Evolutionary conservation across 2,113 vertebrate species (phyloP).

Genomic region (Sigmodon hispidus): DNA sequence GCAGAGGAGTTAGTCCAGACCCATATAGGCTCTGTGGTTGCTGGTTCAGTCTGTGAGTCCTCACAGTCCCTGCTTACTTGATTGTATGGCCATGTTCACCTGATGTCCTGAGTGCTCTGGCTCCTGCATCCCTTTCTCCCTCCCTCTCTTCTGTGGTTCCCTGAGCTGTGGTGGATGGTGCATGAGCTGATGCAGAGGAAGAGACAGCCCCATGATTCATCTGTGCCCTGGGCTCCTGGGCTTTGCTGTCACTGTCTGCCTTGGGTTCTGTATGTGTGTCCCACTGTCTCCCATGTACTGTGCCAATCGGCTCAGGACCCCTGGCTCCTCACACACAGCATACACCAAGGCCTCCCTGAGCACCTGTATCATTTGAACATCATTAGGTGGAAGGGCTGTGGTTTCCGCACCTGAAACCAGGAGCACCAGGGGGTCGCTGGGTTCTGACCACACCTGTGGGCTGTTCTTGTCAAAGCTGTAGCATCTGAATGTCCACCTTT

Average conservation of each 20-base stretch:
- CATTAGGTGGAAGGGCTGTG: fast-evolving
- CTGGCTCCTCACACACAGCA: neutral
- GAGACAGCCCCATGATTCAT: neutral
- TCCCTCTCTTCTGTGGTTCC: neutral
- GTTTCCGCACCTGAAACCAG: neutral
- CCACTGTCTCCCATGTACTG: too few species aligned
- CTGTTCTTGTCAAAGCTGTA: neutral
- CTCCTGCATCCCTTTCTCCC: neutral
- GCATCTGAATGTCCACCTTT: neutral
- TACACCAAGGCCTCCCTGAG: neutral
- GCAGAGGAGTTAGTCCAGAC: neutral
- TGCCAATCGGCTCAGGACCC: neutral
- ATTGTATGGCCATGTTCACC: fast-evolving
- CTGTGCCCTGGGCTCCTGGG: neutral
- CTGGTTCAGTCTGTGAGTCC: neutral
- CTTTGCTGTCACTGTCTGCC: too few species aligned
- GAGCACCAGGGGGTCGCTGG: neutral
- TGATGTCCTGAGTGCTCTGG: neutral
- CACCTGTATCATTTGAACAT: neutral
- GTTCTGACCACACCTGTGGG: neutral
- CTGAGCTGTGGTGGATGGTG: too few species aligned
- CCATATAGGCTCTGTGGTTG: neutral
- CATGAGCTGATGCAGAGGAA: neutral
- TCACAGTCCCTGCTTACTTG: neutral
- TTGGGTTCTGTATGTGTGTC: neutral